Percentiles rank a stretch among this genome's conserved stretches.
Conservation (phyloP, 2,797 vertebrate genomes). For the Cynodonichthys magdalenae region DNA sequence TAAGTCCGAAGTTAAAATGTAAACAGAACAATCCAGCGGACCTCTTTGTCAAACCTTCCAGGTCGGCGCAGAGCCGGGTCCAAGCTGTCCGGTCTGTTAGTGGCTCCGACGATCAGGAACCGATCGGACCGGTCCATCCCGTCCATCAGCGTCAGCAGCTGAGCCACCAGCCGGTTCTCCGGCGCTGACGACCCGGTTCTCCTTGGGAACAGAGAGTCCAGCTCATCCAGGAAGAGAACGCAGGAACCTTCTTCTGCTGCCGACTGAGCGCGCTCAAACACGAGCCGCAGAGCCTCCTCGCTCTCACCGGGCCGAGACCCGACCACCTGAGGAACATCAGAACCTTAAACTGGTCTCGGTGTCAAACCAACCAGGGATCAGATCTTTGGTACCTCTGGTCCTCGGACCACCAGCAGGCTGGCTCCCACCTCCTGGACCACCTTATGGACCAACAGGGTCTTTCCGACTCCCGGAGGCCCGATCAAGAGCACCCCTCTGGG, state of each 20-base stretch:
- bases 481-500: conserved; percentile 88
- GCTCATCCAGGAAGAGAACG: conserved; percentile 92
- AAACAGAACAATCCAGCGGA: conserved; percentile 36
- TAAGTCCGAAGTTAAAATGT: too few species aligned
- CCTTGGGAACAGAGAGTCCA: conserved; percentile 90
- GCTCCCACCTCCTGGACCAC: conserved; percentile 86
- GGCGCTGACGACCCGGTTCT: conserved; percentile 77
- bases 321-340: conserved; percentile 71
- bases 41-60: conserved; percentile 95
- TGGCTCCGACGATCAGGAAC: conserved; percentile 88
- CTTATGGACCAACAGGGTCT: conserved; percentile 86
- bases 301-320: conserved; percentile 92
- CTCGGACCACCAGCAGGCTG: conserved; percentile 82
- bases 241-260: conserved; percentile 83
- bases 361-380: too few species aligned
- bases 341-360: too few species aligned
- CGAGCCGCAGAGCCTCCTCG: conserved; percentile 86
- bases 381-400: conserved; percentile 74
- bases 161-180: conserved; percentile 91
- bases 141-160: conserved; percentile 93
- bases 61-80: conserved; percentile 92
- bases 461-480: conserved; percentile 93
- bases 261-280: conserved; percentile 83
- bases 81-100: conserved; percentile 89
- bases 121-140: conserved; percentile 76